Evolutionary conservation across 2,797 vertebrate genomes (phyloP).

Genomic region (Poecile montanus): DNA sequence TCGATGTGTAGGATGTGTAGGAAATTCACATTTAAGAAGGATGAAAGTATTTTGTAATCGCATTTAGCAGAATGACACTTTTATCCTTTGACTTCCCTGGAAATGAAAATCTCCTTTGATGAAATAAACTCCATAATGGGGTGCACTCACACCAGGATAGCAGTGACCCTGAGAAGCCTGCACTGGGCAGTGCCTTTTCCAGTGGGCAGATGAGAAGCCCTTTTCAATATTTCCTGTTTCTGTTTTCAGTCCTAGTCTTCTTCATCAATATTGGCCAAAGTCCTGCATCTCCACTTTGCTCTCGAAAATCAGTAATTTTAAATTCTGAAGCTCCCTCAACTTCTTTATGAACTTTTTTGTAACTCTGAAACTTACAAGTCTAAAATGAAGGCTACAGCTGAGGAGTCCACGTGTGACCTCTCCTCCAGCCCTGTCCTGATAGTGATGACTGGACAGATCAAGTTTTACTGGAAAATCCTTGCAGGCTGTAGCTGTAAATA

Average conservation of each 20-base stretch:
- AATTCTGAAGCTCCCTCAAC: background rate
- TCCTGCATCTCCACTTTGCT: background rate
- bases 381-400: background rate
- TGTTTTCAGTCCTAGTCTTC: background rate
- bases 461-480: background rate
- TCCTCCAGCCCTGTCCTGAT: background rate
- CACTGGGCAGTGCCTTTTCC: background rate
- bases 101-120: background rate
- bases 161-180: background rate
- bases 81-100: background rate
- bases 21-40: background rate
- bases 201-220: background rate
- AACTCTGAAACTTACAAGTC: background rate
- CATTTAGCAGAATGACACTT: background rate
- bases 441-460: background rate
- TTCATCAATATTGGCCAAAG: background rate
- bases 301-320: background rate
- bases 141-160: background rate
- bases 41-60: background rate
- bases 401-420: fast-evolving
- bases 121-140: background rate
- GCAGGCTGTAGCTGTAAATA: background rate
- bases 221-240: background rate
- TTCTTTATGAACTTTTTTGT: background rate
- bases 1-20: background rate